Percentiles rank a stretch among this genome's conserved stretches.
Conservation (phyloP, 2,888 invertebrate species). For the Agrilus mali region DNA sequence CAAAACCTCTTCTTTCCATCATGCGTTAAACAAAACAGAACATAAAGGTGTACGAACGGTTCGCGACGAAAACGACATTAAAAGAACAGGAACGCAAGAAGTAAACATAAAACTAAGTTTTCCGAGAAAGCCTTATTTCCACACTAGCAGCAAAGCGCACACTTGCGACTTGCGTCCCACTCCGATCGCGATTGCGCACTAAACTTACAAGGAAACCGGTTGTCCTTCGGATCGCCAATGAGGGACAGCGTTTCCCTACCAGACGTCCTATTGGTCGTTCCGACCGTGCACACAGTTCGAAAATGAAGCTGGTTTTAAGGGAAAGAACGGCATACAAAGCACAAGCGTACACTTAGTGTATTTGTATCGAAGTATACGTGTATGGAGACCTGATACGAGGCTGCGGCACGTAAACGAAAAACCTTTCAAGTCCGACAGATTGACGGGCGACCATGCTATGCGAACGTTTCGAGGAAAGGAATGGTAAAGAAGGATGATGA, state of each 20-base stretch:
- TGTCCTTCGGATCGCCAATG: constrained; percentile 30
- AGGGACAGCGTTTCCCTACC: constrained; percentile 23
- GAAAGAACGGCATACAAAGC: constrained; percentile 13
- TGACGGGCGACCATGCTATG: constrained; percentile 29
- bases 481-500: too few species aligned
- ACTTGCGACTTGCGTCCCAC: background rate
- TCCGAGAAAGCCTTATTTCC: constrained; percentile 11
- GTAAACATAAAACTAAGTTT: constrained; percentile 13
- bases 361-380: constrained; percentile 5
- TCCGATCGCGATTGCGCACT: constrained; percentile 20
- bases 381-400: too few species aligned
- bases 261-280: constrained; percentile 24
- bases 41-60: constrained; percentile 4
- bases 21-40: constrained; percentile 2
- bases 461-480: constrained; percentile 14
- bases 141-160: constrained; percentile 7
- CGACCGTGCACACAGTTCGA: constrained; percentile 12
- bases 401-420: constrained; percentile 11
- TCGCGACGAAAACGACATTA: constrained; percentile 4
- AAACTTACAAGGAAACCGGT: constrained; percentile 21
- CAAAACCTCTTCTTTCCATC: constrained; percentile 70
- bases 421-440: constrained; percentile 19
- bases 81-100: constrained; percentile 10
- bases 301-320: constrained; percentile 21
- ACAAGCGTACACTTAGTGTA: constrained; percentile 4